Conservation (phyloP, 2,113 vertebrate genomes). For the Atractosteus spatula region DNA sequence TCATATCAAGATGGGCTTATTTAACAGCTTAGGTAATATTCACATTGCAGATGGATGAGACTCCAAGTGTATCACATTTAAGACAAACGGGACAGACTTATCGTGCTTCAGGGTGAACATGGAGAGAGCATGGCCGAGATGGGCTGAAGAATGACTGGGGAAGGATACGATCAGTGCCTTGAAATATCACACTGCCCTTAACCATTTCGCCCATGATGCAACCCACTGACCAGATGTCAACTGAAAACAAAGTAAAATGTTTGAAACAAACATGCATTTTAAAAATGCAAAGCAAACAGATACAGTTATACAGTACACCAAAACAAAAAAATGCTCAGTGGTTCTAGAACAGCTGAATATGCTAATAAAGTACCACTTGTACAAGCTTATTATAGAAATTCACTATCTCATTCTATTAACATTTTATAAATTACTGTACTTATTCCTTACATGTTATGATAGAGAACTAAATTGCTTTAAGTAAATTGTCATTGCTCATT, state of each 20-base stretch:
- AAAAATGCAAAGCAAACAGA: background rate
- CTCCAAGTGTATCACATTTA: background rate
- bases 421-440: too few relatives aligned
- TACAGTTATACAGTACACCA: background rate
- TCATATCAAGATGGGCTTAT: too few relatives aligned
- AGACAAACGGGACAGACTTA: background rate
- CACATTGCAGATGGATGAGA: too few relatives aligned
- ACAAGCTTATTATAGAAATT: too few relatives aligned
- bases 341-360: too few relatives aligned
- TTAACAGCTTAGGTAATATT: too few relatives aligned
- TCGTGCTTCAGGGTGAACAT: background rate
- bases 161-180: conserved; percentile 99
- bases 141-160: conserved; percentile 54
- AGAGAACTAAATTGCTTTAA: too few relatives aligned
- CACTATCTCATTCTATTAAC: too few relatives aligned
- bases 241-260: conserved; percentile 87
- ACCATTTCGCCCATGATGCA: conserved; percentile 99
- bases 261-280: conserved; percentile 11
- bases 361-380: too few relatives aligned
- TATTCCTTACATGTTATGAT: too few relatives aligned
- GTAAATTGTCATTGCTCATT: too few relatives aligned
- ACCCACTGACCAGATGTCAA: conserved; percentile 99
- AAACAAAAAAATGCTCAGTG: background rate
- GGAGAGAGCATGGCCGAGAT: background rate
- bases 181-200: conserved; percentile 97